A percentile compares a stretch with the other conserved stretches of the same genome.
These are phyloP conservation scores for Achlya flavicornis DNA, from an alignment of 2,888 invertebrate genomes.

Conservation along the genomic window DNA sequence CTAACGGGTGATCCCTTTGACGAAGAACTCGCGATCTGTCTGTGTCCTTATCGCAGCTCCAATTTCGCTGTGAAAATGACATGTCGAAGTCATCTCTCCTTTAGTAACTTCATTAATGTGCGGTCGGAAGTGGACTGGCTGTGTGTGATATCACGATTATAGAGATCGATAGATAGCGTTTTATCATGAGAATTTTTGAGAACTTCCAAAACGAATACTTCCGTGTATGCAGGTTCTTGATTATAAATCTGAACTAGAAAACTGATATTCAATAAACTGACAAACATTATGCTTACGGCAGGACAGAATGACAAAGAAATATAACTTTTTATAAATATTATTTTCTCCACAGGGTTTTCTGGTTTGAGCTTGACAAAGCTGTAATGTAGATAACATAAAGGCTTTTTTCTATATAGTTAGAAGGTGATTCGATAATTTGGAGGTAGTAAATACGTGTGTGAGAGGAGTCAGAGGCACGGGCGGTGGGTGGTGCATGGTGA, in stretches of 20 bases:
- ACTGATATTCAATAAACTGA: too few relatives aligned
- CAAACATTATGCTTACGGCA: too few relatives aligned
- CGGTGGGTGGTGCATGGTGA: constrained; percentile 46
- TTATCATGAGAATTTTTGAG: not conserved
- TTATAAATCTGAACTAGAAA: too few relatives aligned
- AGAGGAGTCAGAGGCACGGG: not conserved
- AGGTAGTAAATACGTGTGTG: not conserved
- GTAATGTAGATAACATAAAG: too few relatives aligned
- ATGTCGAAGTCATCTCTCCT: constrained; percentile 38
- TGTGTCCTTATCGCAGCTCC: constrained; percentile 66
- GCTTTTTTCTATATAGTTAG: too few relatives aligned
- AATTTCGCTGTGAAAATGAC: constrained; percentile 57
- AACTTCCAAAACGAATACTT: too few relatives aligned
- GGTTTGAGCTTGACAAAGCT: too few relatives aligned
- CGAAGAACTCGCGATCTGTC: constrained; percentile 64
- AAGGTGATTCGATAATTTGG: not conserved
- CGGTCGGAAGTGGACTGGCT: constrained; percentile 18
- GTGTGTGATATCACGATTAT: not conserved
- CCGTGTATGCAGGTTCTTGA: too few relatives aligned
- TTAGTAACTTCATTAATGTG: constrained; percentile 29
- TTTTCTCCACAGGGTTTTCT: too few relatives aligned
- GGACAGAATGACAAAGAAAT: too few relatives aligned
- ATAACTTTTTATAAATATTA: too few relatives aligned
- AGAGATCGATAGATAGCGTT: not conserved
- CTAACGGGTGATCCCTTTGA: constrained; percentile 69